Evolutionary conservation across 2,888 invertebrate genomes (phyloP), one percentile per base, ranked within the genome.

Genomic region (Dasysyrphus tricinctus): DNA sequence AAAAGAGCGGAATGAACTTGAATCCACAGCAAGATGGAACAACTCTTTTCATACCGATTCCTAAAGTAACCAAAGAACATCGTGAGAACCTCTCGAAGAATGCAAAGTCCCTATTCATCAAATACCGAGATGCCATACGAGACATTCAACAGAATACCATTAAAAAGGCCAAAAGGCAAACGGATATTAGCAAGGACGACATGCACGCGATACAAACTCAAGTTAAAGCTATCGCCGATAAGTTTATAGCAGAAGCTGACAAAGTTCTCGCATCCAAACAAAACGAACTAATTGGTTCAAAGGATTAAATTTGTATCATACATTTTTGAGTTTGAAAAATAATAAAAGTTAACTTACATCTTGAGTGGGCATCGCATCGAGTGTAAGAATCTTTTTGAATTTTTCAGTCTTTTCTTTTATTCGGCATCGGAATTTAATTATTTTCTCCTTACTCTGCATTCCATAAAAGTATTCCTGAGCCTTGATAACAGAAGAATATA

Each of bases 11-110:
- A 11, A 95, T 98, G 94, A 98, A 98, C 92, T 93, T 98, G 75
- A 98, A 97, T 93, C 98, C 98, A 0, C 98, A 98, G 91, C 98
- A 98, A 92, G 98, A 99, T 91, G 98, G 98, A 29, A 98, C 97
- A 1, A 97, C 96, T 2, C 92, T 99, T 63, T 98, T 95, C 92
- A 94, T 99, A 70, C 97, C 97, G 47, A 94, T 98, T 88, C 98
- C 98, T 12, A 98, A 97, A 92, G 96, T 99, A 0, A 98, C 99
- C 0, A 96, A 96, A 91, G 98, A 99, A 91, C 97, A 98, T 90
- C 94, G 99, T 88, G 98, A 98, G 93, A 94, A 94, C 81, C 93
- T 99, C 80, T 95, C 97, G 0, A 98, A 97, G 93, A 97, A 95
- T 94, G 98, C 98, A 0, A 98, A 97, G 93, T 93, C 94, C 0